Conservation (phyloP, 2,113 vertebrate genomes). For the Numida meleagris region DNA sequence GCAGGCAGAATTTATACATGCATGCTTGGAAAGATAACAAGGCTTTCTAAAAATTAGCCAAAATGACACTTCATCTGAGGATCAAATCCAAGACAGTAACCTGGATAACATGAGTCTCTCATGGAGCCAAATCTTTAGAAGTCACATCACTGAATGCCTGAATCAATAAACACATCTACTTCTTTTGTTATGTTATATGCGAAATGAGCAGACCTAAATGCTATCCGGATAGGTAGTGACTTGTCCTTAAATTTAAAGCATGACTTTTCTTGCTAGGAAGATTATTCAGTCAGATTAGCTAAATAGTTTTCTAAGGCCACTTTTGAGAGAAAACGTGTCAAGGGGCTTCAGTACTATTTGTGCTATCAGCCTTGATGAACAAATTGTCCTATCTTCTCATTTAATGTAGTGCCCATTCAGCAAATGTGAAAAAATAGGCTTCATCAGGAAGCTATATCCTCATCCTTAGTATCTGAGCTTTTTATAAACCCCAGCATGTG, state of each 20-base stretch:
- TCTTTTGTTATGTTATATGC: background rate
- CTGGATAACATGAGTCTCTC: background rate
- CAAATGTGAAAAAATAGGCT: background rate
- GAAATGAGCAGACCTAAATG: background rate
- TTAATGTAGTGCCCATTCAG: background rate
- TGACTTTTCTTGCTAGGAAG: background rate
- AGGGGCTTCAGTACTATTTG: background rate
- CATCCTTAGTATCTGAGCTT: background rate
- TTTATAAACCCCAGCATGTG: background rate
- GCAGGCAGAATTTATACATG: background rate
- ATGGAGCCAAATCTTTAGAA: background rate
- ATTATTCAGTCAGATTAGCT: background rate
- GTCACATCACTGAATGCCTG: background rate
- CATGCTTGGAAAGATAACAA: conserved; percentile 13
- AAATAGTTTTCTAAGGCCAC: background rate
- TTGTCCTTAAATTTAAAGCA: background rate
- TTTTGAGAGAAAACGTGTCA: background rate
- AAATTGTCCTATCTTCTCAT: background rate
- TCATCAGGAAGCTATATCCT: background rate
- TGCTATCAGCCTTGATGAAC: background rate
- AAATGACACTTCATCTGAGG: background rate
- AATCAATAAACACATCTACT: background rate
- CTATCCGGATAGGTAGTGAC: background rate
- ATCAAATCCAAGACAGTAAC: background rate
- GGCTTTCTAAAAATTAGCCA: background rate